Evolutionary conservation across 1,140 invertebrate species (phyloP), one percentile per base, ranked within the genome.

Genomic region (Macrobrachium rosenbergii): DNA sequence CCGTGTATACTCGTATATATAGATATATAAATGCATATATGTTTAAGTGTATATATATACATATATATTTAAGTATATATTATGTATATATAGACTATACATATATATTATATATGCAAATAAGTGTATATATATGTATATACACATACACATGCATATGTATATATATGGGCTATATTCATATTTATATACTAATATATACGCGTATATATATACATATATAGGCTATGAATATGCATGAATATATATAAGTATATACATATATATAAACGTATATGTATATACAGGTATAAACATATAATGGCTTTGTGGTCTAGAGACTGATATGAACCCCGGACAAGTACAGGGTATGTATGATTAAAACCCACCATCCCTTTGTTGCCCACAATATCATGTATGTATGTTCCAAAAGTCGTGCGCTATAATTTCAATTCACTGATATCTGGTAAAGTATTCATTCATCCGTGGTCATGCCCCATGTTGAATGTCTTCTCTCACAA

Each of bases 241-340:
- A 59, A 78, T 78, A 78, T 78, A 78, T 78, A 78, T 78, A 78
- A 59, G 58, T 78, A 78, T 78, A 78, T 78, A 78, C 58, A 77
- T 77, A 77, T 77, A 77, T 77, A 77, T 77, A 77, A 43, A 77
- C 52, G 37, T 77, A 77, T 52, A 77, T 52, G n/a, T 11, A 43
- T 12, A 7, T 14, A 43, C 2, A 43, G 6, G 2, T 28, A 28
- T 43, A 43, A 1, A 0, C n/a, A 28, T 14, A 43, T 21, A n/a
- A 52, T 43, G n/a, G 28, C n/a, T 14, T 43, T 5, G 21, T n/a
- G 75, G 11, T 6, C 28, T 2, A 19, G 28, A 28, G 28, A 75
- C 17, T 6, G 6, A 37, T 6, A 28, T 28, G n/a, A 75, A 16
- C 2, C 17, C 28, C 16, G 2, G 17, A 75, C 28, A n/a, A 28